Conservation (phyloP, 2,888 invertebrate genomes). For the Drosophila anomalata region DNA sequence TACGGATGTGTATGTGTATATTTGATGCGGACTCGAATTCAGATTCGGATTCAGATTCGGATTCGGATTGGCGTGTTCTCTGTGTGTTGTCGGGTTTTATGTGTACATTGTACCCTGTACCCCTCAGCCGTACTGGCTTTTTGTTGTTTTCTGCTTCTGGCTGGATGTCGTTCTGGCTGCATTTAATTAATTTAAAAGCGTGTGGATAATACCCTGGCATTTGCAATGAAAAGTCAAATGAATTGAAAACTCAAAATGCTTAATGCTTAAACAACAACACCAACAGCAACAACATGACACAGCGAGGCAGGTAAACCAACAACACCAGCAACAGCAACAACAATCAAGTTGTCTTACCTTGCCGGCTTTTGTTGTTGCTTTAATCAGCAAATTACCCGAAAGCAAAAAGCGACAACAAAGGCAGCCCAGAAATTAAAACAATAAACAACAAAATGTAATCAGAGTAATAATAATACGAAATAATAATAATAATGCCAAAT, state of each 20-base stretch:
- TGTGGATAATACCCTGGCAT: conserved; percentile 78
- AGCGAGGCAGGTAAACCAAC: conserved; percentile 6
- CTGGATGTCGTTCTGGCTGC: conserved; percentile 46
- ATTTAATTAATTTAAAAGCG: conserved; percentile 83
- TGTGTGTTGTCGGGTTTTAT: conserved; percentile 21
- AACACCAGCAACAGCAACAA: conserved; percentile 31
- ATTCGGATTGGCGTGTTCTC: background rate
- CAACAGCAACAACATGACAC: conserved; percentile 2
- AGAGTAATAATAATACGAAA: conserved; percentile 36
- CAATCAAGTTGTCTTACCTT: conserved; percentile 49
- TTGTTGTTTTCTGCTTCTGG: conserved; percentile 6
- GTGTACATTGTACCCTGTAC: background rate
- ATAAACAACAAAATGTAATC: conserved; percentile 31
- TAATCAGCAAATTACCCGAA: conserved; percentile 65
- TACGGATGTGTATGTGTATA: background rate
- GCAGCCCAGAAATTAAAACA: conserved; percentile 30
- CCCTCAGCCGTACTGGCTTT: background rate
- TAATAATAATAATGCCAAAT: conserved; percentile 33
- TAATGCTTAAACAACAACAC: conserved; percentile 53
- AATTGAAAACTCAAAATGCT: conserved; percentile 74
- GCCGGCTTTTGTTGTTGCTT: conserved; percentile 43
- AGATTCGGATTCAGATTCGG: background rate
- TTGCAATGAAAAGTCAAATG: conserved; percentile 79
- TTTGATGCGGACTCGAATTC: background rate
- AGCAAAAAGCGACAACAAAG: conserved; percentile 49